Percentiles rank a stretch among this genome's conserved stretches.
Evolutionary conservation across 2,797 vertebrate species (phyloP).

Genomic region (Lacerta agilis): DNA sequence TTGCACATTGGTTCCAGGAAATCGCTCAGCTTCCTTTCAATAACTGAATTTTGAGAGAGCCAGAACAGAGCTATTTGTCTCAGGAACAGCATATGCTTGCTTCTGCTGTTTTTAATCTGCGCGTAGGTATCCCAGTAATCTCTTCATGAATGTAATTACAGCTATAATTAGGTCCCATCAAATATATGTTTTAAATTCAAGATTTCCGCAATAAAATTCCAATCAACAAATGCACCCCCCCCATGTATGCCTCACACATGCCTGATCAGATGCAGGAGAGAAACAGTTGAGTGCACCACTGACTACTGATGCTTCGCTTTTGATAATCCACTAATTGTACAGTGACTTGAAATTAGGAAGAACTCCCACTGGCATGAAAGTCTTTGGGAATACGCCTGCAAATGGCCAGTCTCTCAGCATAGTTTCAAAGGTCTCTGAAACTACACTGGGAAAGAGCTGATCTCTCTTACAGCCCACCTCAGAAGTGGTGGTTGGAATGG

Average conservation of each 20-base stretch:
- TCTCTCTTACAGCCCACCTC: background rate
- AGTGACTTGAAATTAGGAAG: background rate
- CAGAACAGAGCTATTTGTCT: background rate
- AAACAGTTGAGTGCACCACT: background rate
- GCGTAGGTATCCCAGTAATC: background rate
- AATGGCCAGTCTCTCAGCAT: background rate
- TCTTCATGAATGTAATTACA: background rate
- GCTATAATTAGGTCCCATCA: background rate
- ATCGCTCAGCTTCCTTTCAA: conserved; percentile 15
- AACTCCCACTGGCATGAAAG: background rate
- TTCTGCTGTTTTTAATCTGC: background rate
- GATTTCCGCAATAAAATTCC: background rate
- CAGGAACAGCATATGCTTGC: conserved; percentile 1
- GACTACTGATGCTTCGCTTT: background rate
- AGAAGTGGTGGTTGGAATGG: background rate
- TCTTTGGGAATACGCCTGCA: background rate
- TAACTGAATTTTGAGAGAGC: conserved; percentile 2
- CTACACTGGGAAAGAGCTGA: background rate
- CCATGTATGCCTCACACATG: background rate
- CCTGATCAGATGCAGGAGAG: background rate
- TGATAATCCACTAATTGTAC: no score
- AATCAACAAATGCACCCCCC: background rate
- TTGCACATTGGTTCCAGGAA: background rate
- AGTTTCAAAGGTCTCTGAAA: background rate
- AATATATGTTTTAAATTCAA: conserved; percentile 10